Base-by-base conservation (phyloP, 1,140 invertebrate species). In the Bombus pascuorum region DNA sequence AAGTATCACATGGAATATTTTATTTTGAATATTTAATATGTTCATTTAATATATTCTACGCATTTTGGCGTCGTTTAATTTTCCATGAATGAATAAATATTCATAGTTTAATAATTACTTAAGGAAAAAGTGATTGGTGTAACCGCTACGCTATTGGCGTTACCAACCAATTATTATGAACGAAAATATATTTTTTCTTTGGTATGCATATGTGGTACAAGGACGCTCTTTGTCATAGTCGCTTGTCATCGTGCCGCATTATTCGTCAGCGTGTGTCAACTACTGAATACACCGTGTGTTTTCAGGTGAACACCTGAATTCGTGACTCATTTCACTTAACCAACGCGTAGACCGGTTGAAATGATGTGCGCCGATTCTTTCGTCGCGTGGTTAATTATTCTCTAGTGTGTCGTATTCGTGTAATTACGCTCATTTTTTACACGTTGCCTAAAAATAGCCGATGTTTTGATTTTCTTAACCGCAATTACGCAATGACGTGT, bases 181-280 rank as follows among this genome's bases (percentile, higher is more conserved):
- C 81, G 81, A 89, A 89, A 89, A 81, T 89, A 80, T 81, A 80
- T 86, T 86, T 90, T 88, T 83, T 77, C 83, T 81, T 76, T 22
- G 5, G n/a, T 66, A n/a, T 62, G 62, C 42, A 62, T 79, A 91
- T 91, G 75, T 91, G 85, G 85, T 82, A 91, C 90, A 85, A 91
- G 90, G 90, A 89, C 89, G 80, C 87, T 85, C 85, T 87, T 53
- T 85, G 79, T 90, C 81, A 85, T 85, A 85, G 81, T 74, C 78
- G 72, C 77, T 82, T 89, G 89, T 89, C 89, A 84, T 72, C 59
- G 57, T 47, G 79, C 87, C 88, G 62, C 79, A 82, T 89, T 89
- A 59, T 78, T 74, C 47, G 65, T 75, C 57, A 83, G 80, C 87
- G 44, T 59, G 78, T 59, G 71, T 72, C 70, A 73, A 74, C 72